These are phyloP conservation scores for Danionella cerebrum DNA, from an alignment of 2,113 vertebrate species.

Conservation along the genomic window DNA sequence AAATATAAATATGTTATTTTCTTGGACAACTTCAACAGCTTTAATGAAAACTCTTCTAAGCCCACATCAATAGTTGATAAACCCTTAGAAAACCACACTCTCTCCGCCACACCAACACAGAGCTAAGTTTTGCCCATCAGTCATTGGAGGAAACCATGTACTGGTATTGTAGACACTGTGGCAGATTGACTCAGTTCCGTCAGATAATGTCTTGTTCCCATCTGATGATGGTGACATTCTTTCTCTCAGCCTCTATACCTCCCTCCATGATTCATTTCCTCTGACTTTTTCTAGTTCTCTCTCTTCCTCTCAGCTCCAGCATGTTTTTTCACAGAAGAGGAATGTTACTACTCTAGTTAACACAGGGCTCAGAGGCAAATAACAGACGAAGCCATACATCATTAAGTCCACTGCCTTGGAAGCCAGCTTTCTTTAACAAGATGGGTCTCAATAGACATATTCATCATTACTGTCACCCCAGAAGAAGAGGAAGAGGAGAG, in stretches of 20 bases:
- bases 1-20: too few species aligned
- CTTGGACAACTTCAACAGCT: too few species aligned
- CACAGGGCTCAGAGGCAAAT: conserved; percentile 54
- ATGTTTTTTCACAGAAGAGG: conserved; percentile 53
- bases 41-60: too few species aligned
- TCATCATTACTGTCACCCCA: conserved; percentile 59
- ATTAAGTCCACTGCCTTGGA: conserved; percentile 50
- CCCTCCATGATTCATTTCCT: conserved; percentile 3
- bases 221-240: background rate
- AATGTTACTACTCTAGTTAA: conserved; percentile 60
- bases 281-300: conserved; percentile 14
- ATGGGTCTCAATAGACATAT: conserved; percentile 59
- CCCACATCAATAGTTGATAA: too few species aligned
- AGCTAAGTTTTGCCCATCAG: background rate
- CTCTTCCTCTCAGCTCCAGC: conserved; percentile 43
- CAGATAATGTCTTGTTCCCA: conserved; percentile 8
- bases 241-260: background rate
- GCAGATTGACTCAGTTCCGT: background rate
- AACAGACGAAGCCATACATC: conserved; percentile 51
- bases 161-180: background rate
- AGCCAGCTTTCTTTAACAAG: conserved; percentile 56
- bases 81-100: too few species aligned
- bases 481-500: conserved; percentile 38
- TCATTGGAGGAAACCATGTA: background rate
- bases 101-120: too few species aligned